Evolutionary conservation across 2,797 vertebrate genomes (phyloP).

Genomic region (Chelon auratus): DNA sequence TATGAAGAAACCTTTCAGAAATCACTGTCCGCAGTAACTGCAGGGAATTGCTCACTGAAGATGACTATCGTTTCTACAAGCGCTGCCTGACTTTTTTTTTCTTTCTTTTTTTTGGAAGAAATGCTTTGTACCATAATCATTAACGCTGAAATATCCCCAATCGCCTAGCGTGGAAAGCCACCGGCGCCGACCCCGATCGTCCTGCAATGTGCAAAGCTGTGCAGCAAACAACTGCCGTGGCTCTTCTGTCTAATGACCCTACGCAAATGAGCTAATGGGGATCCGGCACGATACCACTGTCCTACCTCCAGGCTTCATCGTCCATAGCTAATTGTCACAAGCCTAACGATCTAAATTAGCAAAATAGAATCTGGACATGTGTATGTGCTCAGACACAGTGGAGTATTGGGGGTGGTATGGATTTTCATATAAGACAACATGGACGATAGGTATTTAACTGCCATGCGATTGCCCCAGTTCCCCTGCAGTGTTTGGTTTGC

Average conservation of each 20-base stretch:
- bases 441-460: not conserved
- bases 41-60: slow-evolving; percentile 44
- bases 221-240: slow-evolving; percentile 62
- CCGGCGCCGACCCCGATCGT: slow-evolving; percentile 28
- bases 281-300: slow-evolving; percentile 69
- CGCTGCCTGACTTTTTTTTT: slow-evolving; percentile 49
- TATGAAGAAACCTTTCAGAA: slow-evolving; percentile 39
- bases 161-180: slow-evolving; percentile 28
- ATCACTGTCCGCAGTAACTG: slow-evolving; percentile 38
- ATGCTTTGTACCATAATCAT: slow-evolving; percentile 52
- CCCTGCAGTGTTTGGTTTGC: slow-evolving; percentile 41
- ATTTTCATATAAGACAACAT: slow-evolving; percentile 36
- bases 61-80: slow-evolving; percentile 46
- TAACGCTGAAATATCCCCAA: slow-evolving; percentile 72
- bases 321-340: slow-evolving; percentile 80
- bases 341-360: slow-evolving; percentile 80
- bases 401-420: slow-evolving; percentile 35
- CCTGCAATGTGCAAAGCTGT: slow-evolving; percentile 38
- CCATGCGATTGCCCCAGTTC: slow-evolving; percentile 32
- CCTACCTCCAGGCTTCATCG: slow-evolving; percentile 79
- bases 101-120: slow-evolving; percentile 58
- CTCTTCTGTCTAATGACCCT: slow-evolving; percentile 77
- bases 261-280: slow-evolving; percentile 78
- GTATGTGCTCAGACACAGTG: slow-evolving; percentile 58
- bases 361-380: slow-evolving; percentile 71